Evolutionary conservation across 2,797 vertebrate genomes (phyloP), one percentile per base, ranked within the genome.

Genomic region (Trachops cirrhosus): DNA sequence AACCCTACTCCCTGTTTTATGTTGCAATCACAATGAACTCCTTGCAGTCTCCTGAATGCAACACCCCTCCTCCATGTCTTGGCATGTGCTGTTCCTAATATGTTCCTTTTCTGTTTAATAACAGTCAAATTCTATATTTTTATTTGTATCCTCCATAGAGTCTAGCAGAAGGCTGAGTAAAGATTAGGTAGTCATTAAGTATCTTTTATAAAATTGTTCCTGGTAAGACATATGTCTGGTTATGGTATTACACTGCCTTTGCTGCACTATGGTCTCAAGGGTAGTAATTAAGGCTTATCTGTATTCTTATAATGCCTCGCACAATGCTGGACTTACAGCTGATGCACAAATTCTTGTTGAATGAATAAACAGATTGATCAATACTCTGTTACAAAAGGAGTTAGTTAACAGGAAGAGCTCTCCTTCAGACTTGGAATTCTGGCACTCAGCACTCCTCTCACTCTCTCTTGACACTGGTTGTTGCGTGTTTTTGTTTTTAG

Each of bases 71-170:
- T 41, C 39, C 14, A 18, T 75, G 39, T 15, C 70, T 50, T 89
- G 59, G 74, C 39, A 74, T 39, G 44, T 64, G 21, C 74, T 90
- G 7, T 70, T 93, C 26, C 50, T 89, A 29, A 37, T 54, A 84
- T 57, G 21, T 73, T 96, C 32, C 87, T 86, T 94, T 94, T 78
- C 79, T 86, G 32, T 29, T 82, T 93, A 22, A 92, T 79, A 34
- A 71, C 57, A 34, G 21, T 34, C 10, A 46, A 41, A 77, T 80
- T n/a, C 82, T 86, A 12, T 48, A 86, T 85, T 95, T 97, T 94
- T 79, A 71, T 78, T 77, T 97, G 62, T 86, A 77, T n/a, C 39
- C 39, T 37, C 32, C 39, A 84, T 0, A 94, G 54, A 96, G 89
- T 21, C 71, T 59, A 87, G 54, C 39, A 57, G 44, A 77, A 96